Conservation (phyloP, 1,140 invertebrate genomes). For the Platorchestia sp. region DNA sequence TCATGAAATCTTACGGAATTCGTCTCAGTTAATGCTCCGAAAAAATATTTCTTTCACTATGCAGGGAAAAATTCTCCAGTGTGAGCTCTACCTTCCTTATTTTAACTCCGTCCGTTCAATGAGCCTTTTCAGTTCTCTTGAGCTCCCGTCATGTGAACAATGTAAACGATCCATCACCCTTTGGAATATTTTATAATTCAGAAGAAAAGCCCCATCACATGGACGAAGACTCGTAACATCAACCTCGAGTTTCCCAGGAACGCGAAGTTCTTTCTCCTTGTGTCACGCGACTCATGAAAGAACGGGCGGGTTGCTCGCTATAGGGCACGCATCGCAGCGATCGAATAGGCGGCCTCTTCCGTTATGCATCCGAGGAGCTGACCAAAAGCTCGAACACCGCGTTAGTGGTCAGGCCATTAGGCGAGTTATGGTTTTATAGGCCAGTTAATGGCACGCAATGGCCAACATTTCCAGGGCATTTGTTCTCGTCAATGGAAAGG, state of each 20-base stretch:
- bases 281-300: background rate
- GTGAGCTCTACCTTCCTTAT: background rate
- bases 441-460: background rate
- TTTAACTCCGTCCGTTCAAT: background rate
- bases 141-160: background rate
- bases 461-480: constrained; percentile 6
- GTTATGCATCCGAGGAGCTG: constrained; percentile 26
- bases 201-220: background rate
- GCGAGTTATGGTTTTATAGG: constrained; percentile 43
- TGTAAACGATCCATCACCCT: background rate
- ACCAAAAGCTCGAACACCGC: background rate
- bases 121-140: background rate
- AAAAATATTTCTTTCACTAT: background rate
- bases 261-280: background rate
- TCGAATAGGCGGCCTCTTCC: background rate
- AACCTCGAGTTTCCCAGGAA: background rate
- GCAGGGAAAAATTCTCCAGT: background rate
- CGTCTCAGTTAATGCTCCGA: background rate
- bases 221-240: background rate
- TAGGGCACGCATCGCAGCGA: background rate
- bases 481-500: constrained; percentile 54
- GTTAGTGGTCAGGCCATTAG: constrained; percentile 39
- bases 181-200: background rate
- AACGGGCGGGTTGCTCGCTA: background rate
- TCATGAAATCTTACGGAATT: background rate